Conservation (phyloP, 2,113 vertebrate species). For the Siphamia tubifer region DNA sequence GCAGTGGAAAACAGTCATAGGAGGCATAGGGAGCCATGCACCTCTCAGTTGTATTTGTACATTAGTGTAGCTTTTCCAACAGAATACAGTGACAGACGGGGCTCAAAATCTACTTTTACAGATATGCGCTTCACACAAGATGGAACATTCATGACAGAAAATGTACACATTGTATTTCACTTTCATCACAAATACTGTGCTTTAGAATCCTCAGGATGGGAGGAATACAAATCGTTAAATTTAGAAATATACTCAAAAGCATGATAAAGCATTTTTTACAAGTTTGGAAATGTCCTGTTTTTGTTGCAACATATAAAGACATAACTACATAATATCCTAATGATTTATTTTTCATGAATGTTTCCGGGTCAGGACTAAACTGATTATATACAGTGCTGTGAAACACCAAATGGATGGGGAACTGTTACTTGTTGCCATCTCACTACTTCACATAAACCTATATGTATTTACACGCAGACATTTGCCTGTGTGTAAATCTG, state of each 20-base stretch:
- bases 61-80: not conserved
- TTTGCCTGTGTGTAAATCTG: not conserved
- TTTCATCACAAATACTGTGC: slow-evolving; percentile 26
- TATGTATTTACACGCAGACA: not conserved
- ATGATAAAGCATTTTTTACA: not conserved
- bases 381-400: slow-evolving; percentile 1
- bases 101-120: slow-evolving; percentile 4
- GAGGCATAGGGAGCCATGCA: not conserved
- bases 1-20: slow-evolving; percentile 8
- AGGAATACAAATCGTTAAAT: not conserved
- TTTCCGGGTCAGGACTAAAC: not conserved
- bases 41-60: not conserved
- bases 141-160: not conserved
- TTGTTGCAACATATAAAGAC: not conserved
- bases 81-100: not conserved
- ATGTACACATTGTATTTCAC: slow-evolving; percentile 19
- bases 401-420: not conserved
- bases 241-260: not conserved
- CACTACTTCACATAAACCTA: not conserved
- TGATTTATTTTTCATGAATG: not conserved
- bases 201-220: slow-evolving; percentile 33
- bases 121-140: too few species aligned
- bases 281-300: not conserved
- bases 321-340: not conserved
- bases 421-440: not conserved